A percentile compares a stretch with the other conserved stretches of the same genome.
Conservation (phyloP, 2,797 vertebrate species). For the Sebastes oblongus region DNA sequence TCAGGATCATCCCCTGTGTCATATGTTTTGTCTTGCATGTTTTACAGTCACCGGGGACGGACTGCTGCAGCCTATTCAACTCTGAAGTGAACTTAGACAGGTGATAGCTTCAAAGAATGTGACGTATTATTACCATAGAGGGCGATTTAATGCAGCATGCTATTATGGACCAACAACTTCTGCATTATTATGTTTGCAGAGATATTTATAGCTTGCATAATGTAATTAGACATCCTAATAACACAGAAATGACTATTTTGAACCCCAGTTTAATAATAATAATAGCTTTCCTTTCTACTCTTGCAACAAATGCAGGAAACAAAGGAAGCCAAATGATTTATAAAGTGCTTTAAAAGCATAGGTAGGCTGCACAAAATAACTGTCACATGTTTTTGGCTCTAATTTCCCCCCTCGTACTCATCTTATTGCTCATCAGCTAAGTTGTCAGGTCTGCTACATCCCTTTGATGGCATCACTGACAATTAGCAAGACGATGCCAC, state of each 20-base stretch:
- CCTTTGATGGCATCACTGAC: conserved; percentile 88
- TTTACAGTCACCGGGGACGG: conserved; percentile 67
- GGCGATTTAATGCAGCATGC: conserved; percentile 8
- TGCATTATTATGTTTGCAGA: conserved; percentile 16
- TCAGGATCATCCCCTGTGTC: conserved; percentile 77
- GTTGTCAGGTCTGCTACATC: conserved; percentile 85
- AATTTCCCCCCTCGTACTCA: conserved; percentile 70
- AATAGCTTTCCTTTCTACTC: conserved; percentile 30
- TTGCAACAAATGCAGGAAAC: conserved; percentile 49
- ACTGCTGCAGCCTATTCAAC: conserved; percentile 45
- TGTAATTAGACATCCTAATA: conserved; percentile 54
- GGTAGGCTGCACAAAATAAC: conserved; percentile 68
- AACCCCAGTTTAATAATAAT: conserved; percentile 43
- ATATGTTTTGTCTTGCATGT: conserved; percentile 81
- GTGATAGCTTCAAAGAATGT: conserved; percentile 37
- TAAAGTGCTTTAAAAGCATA: conserved; percentile 66
- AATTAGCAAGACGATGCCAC: conserved; percentile 87
- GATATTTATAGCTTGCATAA: conserved; percentile 40
- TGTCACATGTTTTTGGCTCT: conserved; percentile 76
- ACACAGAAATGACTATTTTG: conserved; percentile 45
- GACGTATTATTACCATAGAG: conserved; percentile 28
- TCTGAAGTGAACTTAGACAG: conserved; percentile 52
- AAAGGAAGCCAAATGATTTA: conserved; percentile 52
- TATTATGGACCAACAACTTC: conserved; percentile 22
- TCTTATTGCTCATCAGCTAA: conserved; percentile 84